Percentiles rank a stretch among this genome's conserved stretches.
Conservation (phyloP, 2,113 vertebrate genomes). For the Dendrocopos noguchii region DNA sequence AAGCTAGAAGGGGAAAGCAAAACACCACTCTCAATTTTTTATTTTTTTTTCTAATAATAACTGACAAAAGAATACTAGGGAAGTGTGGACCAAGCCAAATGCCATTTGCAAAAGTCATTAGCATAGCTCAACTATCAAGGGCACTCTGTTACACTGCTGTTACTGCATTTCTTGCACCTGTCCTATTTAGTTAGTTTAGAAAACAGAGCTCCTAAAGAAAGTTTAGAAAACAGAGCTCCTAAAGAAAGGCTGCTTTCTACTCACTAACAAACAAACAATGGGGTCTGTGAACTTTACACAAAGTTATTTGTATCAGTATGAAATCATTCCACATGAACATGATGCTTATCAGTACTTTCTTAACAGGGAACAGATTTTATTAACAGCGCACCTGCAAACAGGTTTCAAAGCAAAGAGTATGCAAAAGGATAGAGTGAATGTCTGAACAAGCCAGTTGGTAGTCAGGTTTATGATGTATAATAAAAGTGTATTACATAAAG, state of each 20-base stretch:
- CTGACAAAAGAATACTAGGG: not conserved
- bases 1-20: not conserved
- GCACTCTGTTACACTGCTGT: not conserved
- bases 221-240: not conserved
- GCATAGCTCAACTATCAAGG: not conserved
- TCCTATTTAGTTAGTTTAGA: not conserved
- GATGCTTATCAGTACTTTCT: not conserved
- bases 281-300: not conserved
- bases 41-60: not conserved
- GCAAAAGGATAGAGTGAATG: not conserved
- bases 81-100: too few species aligned
- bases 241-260: not conserved
- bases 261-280: not conserved
- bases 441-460: not conserved
- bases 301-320: not conserved
- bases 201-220: not conserved
- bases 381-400: not conserved
- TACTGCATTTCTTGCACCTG: not conserved
- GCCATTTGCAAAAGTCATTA: too few species aligned
- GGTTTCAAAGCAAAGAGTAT: not conserved
- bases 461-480: constrained; percentile 5
- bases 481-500: not conserved
- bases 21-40: not conserved
- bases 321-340: not conserved
- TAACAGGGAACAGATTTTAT: not conserved